phyloP scores from a whole-genome alignment of 2,888 invertebrate species.

The Antitype chi region DNA sequence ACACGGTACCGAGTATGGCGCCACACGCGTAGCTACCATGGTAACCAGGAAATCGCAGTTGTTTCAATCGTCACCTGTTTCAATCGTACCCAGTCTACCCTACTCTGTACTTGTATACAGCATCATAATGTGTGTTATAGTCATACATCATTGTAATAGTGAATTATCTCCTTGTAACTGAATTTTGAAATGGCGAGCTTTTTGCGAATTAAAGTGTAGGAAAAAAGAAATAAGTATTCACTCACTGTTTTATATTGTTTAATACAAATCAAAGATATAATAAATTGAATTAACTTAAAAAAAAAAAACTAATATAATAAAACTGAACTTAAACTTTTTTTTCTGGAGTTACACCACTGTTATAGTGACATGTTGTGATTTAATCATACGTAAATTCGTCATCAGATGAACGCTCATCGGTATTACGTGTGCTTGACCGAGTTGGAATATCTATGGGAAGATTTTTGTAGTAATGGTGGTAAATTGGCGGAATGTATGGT shows the following conservation, averaged over 20 bases:
- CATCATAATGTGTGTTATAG: no score
- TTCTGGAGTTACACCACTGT: background rate
- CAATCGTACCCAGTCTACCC: no score
- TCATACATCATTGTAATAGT: conserved; percentile 14
- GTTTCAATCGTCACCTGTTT: no score
- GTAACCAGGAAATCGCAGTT: no score
- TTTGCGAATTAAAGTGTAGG: conserved; percentile 21
- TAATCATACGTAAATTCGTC: conserved; percentile 24
- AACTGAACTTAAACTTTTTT: conserved; percentile 10
- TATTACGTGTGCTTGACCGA: conserved; percentile 29
- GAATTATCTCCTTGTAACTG: conserved; percentile 10
- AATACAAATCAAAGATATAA: background rate
- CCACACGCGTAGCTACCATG: no score
- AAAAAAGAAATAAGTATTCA: conserved; percentile 18
- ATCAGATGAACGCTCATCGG: conserved; percentile 31
- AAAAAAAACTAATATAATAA: background rate
- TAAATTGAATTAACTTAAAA: background rate
- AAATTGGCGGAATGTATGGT: conserved; percentile 51
- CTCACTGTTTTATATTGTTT: conserved; percentile 6
- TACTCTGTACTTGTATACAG: no score
- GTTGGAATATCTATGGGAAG: conserved; percentile 29
- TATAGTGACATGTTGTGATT: conserved; percentile 6
- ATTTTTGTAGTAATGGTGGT: conserved; percentile 53
- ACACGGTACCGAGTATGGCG: no score
- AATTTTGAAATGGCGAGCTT: conserved; percentile 4